Evolutionary conservation across 2,113 vertebrate genomes (phyloP).

Genomic region (Scomber japonicus): DNA sequence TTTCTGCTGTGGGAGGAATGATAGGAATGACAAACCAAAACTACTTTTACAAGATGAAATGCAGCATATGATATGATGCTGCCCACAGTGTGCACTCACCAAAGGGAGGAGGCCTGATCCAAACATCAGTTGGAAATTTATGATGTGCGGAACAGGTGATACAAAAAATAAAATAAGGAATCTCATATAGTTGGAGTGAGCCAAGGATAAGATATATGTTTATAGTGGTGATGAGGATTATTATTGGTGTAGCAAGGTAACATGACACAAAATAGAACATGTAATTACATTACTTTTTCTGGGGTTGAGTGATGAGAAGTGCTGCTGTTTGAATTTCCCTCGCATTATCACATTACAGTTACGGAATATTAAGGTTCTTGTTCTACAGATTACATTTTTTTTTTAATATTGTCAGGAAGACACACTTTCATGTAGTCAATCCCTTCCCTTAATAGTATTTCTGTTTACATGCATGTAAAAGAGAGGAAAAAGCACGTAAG

Average conservation of each 20-base stretch:
- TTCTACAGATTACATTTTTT: background rate
- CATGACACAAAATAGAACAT: slow-evolving; percentile 41
- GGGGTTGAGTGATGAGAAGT: slow-evolving; percentile 14
- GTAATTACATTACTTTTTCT: slow-evolving; percentile 26
- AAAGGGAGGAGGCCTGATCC: background rate
- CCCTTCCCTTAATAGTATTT: slow-evolving; percentile 9
- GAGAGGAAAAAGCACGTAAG: background rate
- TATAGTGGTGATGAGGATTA: slow-evolving; percentile 25
- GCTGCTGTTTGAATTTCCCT: slow-evolving; percentile 17
- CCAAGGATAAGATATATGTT: slow-evolving; percentile 8
- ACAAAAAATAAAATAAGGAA: slow-evolving; percentile 32
- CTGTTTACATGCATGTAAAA: slow-evolving; percentile 35
- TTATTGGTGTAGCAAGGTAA: slow-evolving; percentile 13
- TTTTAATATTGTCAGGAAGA: background rate
- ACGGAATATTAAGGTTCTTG: slow-evolving; percentile 9
- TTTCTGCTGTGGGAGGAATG: slow-evolving; percentile 32
- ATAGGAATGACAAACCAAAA: slow-evolving; percentile 40
- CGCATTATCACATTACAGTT: slow-evolving; percentile 11
- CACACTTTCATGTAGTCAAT: background rate
- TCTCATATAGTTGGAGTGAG: background rate
- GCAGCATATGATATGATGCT: slow-evolving; percentile 15
- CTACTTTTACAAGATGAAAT: slow-evolving; percentile 49
- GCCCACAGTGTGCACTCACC: slow-evolving; percentile 5
- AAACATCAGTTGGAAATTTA: slow-evolving; percentile 44
- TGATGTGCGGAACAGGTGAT: slow-evolving; percentile 38